These are phyloP conservation scores for Macrosteles quadrilineatus DNA, from an alignment of 1,140 invertebrate genomes.

Conservation along the genomic window DNA sequence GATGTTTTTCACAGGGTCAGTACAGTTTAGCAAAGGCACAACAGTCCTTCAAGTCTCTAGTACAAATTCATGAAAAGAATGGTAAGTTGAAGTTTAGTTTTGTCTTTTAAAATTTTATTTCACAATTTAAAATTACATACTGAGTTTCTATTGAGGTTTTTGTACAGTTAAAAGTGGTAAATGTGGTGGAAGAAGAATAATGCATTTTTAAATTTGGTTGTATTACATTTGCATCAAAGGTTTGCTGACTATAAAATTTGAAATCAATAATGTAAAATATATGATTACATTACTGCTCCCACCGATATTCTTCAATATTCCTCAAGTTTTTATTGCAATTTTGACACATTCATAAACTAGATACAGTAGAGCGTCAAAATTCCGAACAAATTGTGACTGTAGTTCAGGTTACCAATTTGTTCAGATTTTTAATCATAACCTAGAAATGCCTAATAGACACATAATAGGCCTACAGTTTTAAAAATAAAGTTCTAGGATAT, in stretches of 20 bases:
- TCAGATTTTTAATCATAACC: not conserved
- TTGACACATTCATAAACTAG: not conserved
- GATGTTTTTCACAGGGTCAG: conserved; percentile 65
- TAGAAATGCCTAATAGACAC: not conserved
- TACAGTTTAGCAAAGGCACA: conserved; percentile 97
- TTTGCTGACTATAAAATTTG: too few relatives aligned
- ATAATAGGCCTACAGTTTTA: not conserved
- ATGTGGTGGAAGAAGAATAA: not conserved
- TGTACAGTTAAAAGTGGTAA: not conserved
- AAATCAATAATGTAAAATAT: too few relatives aligned
- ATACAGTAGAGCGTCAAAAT: not conserved
- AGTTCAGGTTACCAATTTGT: not conserved
- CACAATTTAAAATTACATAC: not conserved
- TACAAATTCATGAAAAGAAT: conserved; percentile 99
- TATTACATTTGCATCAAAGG: too few relatives aligned
- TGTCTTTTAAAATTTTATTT: conserved; percentile 20
- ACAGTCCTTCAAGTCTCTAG: conserved; percentile 98
- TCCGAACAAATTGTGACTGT: not conserved
- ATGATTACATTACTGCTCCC: too few relatives aligned
- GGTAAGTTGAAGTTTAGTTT: too few relatives aligned
- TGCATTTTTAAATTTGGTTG: too few relatives aligned
- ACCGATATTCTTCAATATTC: too few relatives aligned
- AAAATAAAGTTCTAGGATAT: not conserved
- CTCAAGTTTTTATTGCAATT: too few relatives aligned
- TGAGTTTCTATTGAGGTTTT: not conserved